Conservation (phyloP, 2,888 invertebrate genomes). For the Drosophila recens region DNA sequence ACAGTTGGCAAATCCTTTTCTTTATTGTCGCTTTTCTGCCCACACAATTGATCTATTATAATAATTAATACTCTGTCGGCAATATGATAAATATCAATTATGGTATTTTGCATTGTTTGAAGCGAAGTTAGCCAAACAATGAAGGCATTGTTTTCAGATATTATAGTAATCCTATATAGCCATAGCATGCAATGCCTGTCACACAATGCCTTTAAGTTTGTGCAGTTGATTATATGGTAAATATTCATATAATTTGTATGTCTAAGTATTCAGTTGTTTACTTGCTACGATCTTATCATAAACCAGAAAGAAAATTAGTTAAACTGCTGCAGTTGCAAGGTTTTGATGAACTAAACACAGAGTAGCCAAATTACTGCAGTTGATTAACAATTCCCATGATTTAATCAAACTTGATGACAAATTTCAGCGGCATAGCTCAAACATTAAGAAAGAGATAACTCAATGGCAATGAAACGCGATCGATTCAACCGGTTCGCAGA, state of each 20-base stretch:
- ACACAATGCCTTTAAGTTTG: slow-evolving; percentile 34
- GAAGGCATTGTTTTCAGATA: slow-evolving; percentile 40
- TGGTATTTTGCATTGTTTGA: slow-evolving; percentile 27
- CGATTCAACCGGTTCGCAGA: not conserved
- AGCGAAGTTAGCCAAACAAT: slow-evolving; percentile 44
- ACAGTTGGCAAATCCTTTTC: not conserved
- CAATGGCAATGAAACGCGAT: not conserved
- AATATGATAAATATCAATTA: slow-evolving; percentile 52
- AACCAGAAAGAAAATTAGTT: slow-evolving; percentile 16
- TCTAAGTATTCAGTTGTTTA: slow-evolving; percentile 2
- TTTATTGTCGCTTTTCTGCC: not conserved
- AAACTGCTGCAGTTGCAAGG: slow-evolving; percentile 1
- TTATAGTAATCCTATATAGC: slow-evolving; percentile 25
- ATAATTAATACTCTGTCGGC: slow-evolving; percentile 33
- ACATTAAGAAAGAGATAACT: not conserved
- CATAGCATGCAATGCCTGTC: slow-evolving; percentile 37
- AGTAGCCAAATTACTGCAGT: not conserved
- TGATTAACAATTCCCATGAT: not conserved
- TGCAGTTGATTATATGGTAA: slow-evolving; percentile 49
- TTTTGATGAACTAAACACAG: not conserved
- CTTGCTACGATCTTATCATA: slow-evolving; percentile 5
- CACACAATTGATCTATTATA: slow-evolving; percentile 28
- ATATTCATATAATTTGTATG: not conserved
- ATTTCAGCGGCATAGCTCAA: not conserved
- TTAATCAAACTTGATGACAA: not conserved